Base-by-base conservation (phyloP, 2,797 vertebrate genomes). In the Bufotes viridis region DNA sequence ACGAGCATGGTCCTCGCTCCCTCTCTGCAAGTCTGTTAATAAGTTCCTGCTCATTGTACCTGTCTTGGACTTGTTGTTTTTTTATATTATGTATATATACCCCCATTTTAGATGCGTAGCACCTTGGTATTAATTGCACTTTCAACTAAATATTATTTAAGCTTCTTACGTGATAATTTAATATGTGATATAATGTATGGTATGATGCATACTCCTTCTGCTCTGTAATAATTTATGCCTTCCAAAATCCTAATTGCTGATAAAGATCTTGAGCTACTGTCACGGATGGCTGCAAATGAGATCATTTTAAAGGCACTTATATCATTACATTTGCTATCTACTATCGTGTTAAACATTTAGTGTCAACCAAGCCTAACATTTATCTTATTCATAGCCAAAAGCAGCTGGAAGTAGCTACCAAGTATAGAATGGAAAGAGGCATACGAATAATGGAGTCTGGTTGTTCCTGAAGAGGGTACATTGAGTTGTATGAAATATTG, bases 241-340 rank as follows among this genome's bases (percentile, higher is more conserved):
- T 72, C 69, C 72, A n/a, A 78, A 78, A 78, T 55, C 55, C 75
- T 78, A 55, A 78, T 78, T 78, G 51, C 75, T 55, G 75, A 78
- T 78, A 78, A 78, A 78, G 75, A 78, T 78, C 75, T 55, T 78
- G 51, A 78, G 75, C 75, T 78, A 51, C 75, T 78, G 49, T 78
- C 75, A 78, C 53, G 75, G 75, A 55, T 78, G 75, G 75, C 75
- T 78, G 75, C 75, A 78, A 78, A 78, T 78, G 51, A 55, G 75
- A 78, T 78, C 75, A 78, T 78, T 78, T 78, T 78, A 55, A 55
- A 78, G 75, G 75, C 75, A 78, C 75, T 78, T 55, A 78, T 78
- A 78, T 53, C 75, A 78, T 78, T 78, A 55, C 75, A 78, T 51
- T 78, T 78, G 75, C 75, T 55, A 78, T 78, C 75, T 78, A 78